Evolutionary conservation across 2,888 invertebrate species (phyloP), one percentile per base, ranked within the genome.

Genomic region (Sesia apiformis): DNA sequence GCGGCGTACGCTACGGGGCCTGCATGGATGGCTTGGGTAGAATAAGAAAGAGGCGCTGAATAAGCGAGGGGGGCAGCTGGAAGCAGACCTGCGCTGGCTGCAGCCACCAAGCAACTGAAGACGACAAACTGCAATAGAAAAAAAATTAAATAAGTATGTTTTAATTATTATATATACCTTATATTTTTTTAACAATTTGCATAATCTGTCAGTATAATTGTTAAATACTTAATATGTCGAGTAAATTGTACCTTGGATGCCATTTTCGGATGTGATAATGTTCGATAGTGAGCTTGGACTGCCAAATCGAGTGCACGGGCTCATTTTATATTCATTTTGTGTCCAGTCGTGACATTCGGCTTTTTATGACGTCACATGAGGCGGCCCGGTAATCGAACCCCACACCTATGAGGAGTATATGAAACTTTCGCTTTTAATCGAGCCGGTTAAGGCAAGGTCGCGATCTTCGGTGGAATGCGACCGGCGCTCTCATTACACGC

Each of bases 391-490:
- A 72, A 72, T 73, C 66, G 72, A 73, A 62, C 69, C 65, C 66
- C 69, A 67, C 67, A 68, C 69, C 67, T 63, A 62, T 64, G 67
- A 70, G 60, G 67, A 78, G 73, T 76, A 76, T 73, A 74, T 72
- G 63, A 60, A 68, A 81, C 84, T 84, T 84, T 84, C 81, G 74
- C 76, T 84, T 82, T 80, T 76, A 78, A 78, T 77, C 77, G 70
- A 72, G 65, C 68, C 65, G 61, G 64, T 63, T 69, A 67, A 70
- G 65, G 67, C 79, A 81, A 83, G 84, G 84, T 76, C 78, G 64
- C 61, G 74, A 67, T 75, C 61, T 58, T 58, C 60, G 58, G 50
- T 51, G 55, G 69, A 69, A 74, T 72, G 67, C 65, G 62, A 62
- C 60, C 63, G 43, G 42, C 50, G 58, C 60, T 56, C 55, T 42